Percentiles rank a stretch among this genome's conserved stretches.
Conservation (phyloP, 2,113 vertebrate species). For the Saimiri boliviensis region DNA sequence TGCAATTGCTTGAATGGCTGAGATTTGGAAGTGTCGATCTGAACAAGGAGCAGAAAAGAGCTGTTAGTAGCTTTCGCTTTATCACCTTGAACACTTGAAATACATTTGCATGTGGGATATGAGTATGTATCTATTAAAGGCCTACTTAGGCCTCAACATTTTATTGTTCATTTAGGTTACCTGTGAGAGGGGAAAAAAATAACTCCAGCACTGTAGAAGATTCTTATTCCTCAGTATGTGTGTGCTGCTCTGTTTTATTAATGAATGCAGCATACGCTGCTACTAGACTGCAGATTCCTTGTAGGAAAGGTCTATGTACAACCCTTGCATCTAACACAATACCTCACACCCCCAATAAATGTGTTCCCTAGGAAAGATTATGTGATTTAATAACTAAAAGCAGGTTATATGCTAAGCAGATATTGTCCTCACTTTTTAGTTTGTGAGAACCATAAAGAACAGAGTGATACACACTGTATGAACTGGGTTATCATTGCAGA, state of each 20-base stretch:
- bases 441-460: conserved; percentile 5
- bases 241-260: not conserved
- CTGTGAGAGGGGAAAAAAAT: not conserved
- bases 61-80: not conserved
- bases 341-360: not conserved
- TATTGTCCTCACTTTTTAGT: not conserved
- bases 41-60: not conserved
- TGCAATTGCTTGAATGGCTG: too few relatives aligned
- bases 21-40: not conserved
- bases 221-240: not conserved
- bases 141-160: not conserved
- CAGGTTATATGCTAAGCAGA: not conserved
- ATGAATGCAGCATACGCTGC: not conserved
- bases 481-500: conserved; percentile 14
- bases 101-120: not conserved
- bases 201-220: not conserved
- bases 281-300: not conserved
- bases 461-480: conserved; percentile 16
- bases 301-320: not conserved
- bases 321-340: not conserved
- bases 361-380: not conserved
- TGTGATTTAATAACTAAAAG: not conserved
- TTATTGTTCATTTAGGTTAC: not conserved
- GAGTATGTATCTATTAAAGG: not conserved
- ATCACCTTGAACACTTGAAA: not conserved